These are phyloP conservation scores for Psix sp. DNA, from an alignment of 1,140 invertebrate genomes.

Conservation along the genomic window DNA sequence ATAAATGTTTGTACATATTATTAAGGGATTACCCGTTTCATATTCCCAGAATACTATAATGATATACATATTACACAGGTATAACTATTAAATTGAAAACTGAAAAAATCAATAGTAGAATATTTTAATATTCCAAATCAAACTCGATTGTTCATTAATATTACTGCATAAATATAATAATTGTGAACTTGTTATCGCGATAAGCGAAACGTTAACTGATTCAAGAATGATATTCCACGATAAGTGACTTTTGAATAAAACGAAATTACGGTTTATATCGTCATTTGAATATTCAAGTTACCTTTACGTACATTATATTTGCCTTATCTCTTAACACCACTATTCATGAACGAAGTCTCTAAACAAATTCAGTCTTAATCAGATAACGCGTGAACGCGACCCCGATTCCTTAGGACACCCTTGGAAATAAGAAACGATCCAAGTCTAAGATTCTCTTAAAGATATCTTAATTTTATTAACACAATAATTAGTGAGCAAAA, in stretches of 20 bases:
- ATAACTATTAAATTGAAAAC: no score
- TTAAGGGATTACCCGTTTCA: no score
- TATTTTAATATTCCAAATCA: no score
- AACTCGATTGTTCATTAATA: no score
- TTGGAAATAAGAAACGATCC: slow-evolving; percentile 54
- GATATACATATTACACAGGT: no score
- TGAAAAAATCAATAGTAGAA: no score
- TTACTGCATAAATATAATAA: no score
- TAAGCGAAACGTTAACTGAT: no score
- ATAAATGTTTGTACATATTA: no score
- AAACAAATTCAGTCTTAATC: slow-evolving; percentile 62
- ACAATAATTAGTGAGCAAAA: slow-evolving; percentile 43
- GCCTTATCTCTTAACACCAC: slow-evolving; percentile 52
- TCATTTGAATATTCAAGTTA: slow-evolving; percentile 51
- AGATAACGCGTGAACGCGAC: slow-evolving; percentile 54
- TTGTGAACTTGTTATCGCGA: no score
- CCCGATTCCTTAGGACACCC: slow-evolving; percentile 55
- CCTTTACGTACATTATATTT: slow-evolving; percentile 45
- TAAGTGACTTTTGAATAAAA: slow-evolving; percentile 20
- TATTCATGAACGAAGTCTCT: slow-evolving; percentile 56
- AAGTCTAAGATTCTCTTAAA: slow-evolving; percentile 52
- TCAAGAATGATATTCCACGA: no score
- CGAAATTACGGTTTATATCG: slow-evolving; percentile 36
- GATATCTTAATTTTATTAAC: slow-evolving; percentile 61
- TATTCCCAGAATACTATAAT: no score